Evolutionary conservation across 2,797 vertebrate genomes (phyloP), one percentile per base, ranked within the genome.

Genomic region (Catharus ustulatus): DNA sequence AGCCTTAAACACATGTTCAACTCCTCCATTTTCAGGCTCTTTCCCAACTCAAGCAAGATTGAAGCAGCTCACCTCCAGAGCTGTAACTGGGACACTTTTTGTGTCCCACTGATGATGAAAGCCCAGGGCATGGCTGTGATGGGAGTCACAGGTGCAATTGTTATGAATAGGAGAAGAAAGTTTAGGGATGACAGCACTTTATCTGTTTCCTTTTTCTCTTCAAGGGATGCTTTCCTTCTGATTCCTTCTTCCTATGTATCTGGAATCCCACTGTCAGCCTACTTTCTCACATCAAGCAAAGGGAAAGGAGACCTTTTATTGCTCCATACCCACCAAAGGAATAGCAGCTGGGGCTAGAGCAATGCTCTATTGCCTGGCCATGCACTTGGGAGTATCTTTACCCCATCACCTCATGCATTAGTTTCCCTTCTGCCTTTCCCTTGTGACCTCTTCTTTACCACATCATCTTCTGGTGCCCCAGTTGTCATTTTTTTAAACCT

Each of bases 101-200:
- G 29, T 68, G 54, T 68, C 54, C 51, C 24, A 13, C 51, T 68
- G 52, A 13, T 58, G 32, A 3, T 32, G 38, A 51, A 67, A 88
- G 30, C 2, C 9, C 59, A 69, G 80, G 67, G 30, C 0, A 0
- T 30, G 34, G 15, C 21, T 72, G 46, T 2, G 7, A 8, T 5
- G 13, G n/a, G 17, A 68, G 42, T 10, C 43, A 40, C 11, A 29
- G 57, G 24, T 10, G 10, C 43, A n/a, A 13, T 54, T 20, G 46
- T 64, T n/a, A 21, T 1, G 5, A 62, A 16, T 0, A 17, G 27
- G 10, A 19, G 15, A 3, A 10, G 58, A 82, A 27, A 0, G 0
- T 76, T 75, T 55, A 3, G 3, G 13, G 49, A 55, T 45, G 21
- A 30, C 15, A 55, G 5, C 9, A 12, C 9, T 54, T 36, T 1